A percentile compares a stretch with the other conserved stretches of the same genome.
These are phyloP conservation scores for Mythimna lalbum DNA, from an alignment of 2,888 invertebrate genomes.

Conservation along the genomic window DNA sequence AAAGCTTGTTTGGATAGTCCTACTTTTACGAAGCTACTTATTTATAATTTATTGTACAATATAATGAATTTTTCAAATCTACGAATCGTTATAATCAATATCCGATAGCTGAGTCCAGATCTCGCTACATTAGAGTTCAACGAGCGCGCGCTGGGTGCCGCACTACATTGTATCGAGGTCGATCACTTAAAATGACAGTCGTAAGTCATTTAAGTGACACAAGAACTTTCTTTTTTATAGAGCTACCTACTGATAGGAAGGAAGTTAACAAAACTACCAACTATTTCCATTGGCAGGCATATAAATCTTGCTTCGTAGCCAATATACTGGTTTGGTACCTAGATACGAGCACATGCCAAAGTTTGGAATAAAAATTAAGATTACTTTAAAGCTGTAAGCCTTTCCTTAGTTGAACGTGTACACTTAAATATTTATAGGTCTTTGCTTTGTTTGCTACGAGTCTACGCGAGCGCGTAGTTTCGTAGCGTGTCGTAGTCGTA, in stretches of 20 bases:
- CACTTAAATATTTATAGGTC: background rate
- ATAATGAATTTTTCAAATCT: too few relatives aligned
- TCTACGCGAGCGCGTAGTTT: slow-evolving; percentile 31
- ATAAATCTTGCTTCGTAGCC: slow-evolving; percentile 17
- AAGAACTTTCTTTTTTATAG: slow-evolving; percentile 53
- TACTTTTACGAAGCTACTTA: background rate
- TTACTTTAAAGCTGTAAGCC: background rate
- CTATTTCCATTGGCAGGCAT: slow-evolving; percentile 6
- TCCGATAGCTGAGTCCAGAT: slow-evolving; percentile 15
- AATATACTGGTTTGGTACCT: background rate
- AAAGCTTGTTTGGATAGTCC: too few relatives aligned
- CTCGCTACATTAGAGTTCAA: slow-evolving; percentile 64
- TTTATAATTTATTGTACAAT: background rate
- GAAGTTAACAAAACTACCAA: slow-evolving; percentile 22
- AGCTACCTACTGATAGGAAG: slow-evolving; percentile 27
- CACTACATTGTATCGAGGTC: slow-evolving; percentile 52
- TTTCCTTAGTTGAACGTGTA: slow-evolving; percentile 3
- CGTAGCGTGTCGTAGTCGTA: slow-evolving; percentile 33
- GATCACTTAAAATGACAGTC: slow-evolving; percentile 55
- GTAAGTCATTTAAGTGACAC: slow-evolving; percentile 53
- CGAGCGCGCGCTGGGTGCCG: slow-evolving; percentile 43
- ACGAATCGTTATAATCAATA: background rate
- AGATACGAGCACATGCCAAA: background rate
- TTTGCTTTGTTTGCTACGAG: slow-evolving; percentile 33
- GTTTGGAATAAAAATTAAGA: background rate